Percentiles rank a stretch among this genome's conserved stretches.
Evolutionary conservation across 2,797 vertebrate species (phyloP).

Genomic region (Anguilla marmorata): DNA sequence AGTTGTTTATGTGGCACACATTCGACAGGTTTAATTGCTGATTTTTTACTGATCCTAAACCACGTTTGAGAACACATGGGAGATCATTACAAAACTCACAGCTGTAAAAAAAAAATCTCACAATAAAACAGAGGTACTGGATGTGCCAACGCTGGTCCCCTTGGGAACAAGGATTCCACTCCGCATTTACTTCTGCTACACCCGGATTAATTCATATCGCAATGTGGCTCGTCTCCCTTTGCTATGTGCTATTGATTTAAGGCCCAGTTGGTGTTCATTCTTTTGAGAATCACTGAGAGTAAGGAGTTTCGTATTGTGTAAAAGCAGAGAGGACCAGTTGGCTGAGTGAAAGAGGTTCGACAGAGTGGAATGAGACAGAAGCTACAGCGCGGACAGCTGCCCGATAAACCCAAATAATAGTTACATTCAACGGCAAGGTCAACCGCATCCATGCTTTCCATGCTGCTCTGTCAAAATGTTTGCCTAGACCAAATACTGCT

Average conservation of each 20-base stretch:
- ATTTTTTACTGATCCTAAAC: constrained; percentile 6
- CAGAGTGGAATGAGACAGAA: too few species aligned
- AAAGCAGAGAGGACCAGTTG: neutral
- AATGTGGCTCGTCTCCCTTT: neutral
- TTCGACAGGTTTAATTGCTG: neutral
- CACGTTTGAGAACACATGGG: neutral
- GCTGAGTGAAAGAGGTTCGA: neutral
- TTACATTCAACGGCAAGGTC: neutral
- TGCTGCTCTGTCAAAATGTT: neutral
- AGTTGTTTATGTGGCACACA: constrained; percentile 4
- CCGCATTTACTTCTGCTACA: neutral
- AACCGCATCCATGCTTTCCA: neutral
- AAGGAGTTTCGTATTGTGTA: neutral
- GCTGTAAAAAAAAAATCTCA: neutral
- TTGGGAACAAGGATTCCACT: neutral
- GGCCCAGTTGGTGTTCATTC: neutral
- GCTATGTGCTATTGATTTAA: neutral
- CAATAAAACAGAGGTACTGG: neutral
- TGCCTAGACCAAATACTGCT: neutral
- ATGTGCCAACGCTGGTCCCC: neutral
- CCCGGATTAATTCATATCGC: neutral
- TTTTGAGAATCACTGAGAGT: neutral
- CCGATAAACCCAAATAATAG: neutral
- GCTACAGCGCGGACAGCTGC: neutral
- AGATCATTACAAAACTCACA: neutral